Base-by-base conservation (phyloP, 1,140 invertebrate species). In the Drosophila pectinifera region DNA sequence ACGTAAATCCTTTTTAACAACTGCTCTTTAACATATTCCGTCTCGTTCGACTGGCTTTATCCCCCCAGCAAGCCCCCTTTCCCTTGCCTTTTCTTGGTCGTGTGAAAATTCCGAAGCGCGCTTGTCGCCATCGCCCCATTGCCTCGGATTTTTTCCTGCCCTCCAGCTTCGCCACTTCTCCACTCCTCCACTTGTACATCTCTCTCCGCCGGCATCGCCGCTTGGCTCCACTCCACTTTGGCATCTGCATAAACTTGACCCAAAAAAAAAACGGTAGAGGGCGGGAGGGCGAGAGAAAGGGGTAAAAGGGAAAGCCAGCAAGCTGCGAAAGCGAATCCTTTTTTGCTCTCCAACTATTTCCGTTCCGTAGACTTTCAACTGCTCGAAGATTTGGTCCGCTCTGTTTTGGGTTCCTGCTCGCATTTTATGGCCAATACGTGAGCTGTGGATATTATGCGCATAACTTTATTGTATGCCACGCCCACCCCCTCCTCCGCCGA, bases 1-100 rank as follows among this genome's bases (percentile, higher is more conserved):
- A 89, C 77, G 85, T 89, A 89, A 89, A 89, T 89, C 84, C 84
- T 78, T 89, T 89, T 84, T 89, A 89, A 89, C 84, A 89, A 89
- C 84, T 88, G 83, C 83, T 89, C 80, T 89, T 89, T 89, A 89
- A 89, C 84, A 89, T 89, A 88, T 83, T 73, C 48, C 42, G 16
- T 31, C 59, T 46, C 54, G 22, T 42, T 34, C 49, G 28, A 51
- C 34, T 39, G 34, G 45, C 36, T 75, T 49, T 22, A 31, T 31
- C 38, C 31, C 31, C 4, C 11, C 53, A 39, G 10, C 24, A 20
- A 16, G 3, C 20, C 34, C 2, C 6, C 6, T 45, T 20, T 36
- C 16, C 5, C 46, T 14, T 10, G 31, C 13, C 49, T 22, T 53
- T n/a, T 59, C 46, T 49, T 57, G 81, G 56, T 70, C 76, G 83